These are phyloP conservation scores for Dermolepida albohirtum DNA, from an alignment of 2,888 invertebrate species.

Conservation along the genomic window DNA sequence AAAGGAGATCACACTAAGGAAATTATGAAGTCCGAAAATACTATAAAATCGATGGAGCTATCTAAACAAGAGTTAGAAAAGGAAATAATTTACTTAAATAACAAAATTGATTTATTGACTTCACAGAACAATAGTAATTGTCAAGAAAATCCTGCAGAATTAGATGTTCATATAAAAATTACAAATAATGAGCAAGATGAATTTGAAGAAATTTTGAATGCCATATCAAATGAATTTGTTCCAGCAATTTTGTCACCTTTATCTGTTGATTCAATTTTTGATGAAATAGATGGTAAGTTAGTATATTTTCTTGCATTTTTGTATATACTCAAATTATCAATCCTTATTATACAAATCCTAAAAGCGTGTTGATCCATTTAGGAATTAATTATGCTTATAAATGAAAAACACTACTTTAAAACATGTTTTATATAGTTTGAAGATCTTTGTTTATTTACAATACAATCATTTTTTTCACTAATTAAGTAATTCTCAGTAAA, in stretches of 20 bases:
- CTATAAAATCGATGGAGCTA: not conserved
- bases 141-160: too few relatives aligned
- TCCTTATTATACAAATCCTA: too few relatives aligned
- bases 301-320: not conserved
- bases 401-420: too few relatives aligned
- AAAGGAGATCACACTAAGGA: constrained; percentile 2
- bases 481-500: too few relatives aligned
- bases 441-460: too few relatives aligned
- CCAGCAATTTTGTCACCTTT: constrained; percentile 29
- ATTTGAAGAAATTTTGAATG: constrained; percentile 9
- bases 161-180: too few relatives aligned
- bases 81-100: constrained; percentile 7
- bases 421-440: too few relatives aligned
- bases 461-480: too few relatives aligned
- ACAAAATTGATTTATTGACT: not conserved
- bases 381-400: too few relatives aligned
- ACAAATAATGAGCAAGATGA: not conserved
- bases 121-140: not conserved
- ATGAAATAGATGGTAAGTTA: constrained; percentile 7
- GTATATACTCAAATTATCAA: too few relatives aligned
- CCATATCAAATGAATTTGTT: constrained; percentile 2
- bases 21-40: constrained; percentile 1
- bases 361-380: too few relatives aligned
- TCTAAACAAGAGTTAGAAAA: constrained; percentile 8
- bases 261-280: not conserved